Conservation (phyloP, 1,140 invertebrate genomes). For the Aplysia californica region DNA sequence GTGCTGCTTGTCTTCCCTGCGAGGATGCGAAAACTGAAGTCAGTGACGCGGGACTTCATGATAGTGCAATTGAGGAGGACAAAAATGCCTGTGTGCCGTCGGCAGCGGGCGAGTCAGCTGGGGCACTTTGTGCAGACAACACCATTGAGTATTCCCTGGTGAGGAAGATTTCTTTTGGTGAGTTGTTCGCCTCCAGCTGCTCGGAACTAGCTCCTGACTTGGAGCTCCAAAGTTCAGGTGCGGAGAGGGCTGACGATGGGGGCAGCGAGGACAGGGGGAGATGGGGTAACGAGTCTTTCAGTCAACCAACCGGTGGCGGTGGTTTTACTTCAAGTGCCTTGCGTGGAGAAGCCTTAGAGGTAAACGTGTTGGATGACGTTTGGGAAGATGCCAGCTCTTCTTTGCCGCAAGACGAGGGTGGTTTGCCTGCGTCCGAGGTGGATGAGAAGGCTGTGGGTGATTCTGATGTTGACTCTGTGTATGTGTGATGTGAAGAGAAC, state of each 20-base stretch:
- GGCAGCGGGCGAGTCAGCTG: no score
- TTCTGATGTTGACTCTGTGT: not conserved
- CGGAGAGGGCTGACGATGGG: no score
- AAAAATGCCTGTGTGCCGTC: not conserved
- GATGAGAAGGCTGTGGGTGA: no score
- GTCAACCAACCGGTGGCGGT: no score
- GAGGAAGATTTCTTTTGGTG: not conserved
- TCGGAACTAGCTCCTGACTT: not conserved
- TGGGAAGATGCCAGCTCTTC: slow-evolving; percentile 18
- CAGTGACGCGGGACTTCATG: not conserved
- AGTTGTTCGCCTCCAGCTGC: not conserved
- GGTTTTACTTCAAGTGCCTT: slow-evolving; percentile 9
- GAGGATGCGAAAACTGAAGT: not conserved
- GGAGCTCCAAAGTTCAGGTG: not conserved
- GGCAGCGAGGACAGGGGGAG: not conserved
- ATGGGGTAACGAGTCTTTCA: no score
- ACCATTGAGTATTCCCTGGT: not conserved
- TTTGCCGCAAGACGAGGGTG: not conserved
- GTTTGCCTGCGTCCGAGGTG: no score
- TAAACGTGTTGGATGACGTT: not conserved
- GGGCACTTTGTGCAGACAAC: not conserved
- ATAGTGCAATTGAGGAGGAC: not conserved
- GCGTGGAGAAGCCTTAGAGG: slow-evolving; percentile 15
- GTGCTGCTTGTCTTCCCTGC: no score
- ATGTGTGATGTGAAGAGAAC: not conserved